Evolutionary conservation across 2,797 vertebrate genomes (phyloP), one percentile per base, ranked within the genome.

Genomic region (Manis javanica): DNA sequence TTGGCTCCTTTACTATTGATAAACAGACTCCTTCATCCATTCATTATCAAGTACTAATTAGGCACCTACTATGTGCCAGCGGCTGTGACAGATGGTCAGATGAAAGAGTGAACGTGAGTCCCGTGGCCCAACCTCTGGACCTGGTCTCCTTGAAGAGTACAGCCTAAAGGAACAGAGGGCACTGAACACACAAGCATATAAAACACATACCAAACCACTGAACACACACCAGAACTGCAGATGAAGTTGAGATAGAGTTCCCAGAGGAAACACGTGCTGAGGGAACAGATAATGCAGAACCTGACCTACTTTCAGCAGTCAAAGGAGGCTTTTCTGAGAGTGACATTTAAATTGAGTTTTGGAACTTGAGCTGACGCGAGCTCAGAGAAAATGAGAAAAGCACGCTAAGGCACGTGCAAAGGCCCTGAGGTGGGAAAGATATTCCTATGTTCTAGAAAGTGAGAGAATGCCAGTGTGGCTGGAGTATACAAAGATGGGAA

Each of bases 401-500:
- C 16, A 1, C 5, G 24, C 49, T 12, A 86, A 24, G 46, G 29
- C 72, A 51, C 1, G 3, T 77, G 81, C 90, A 90, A 87, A 79
- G 82, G 11, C 26, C 84, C 78, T 55, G 63, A 23, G 46, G 23
- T 63, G 14, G 24, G 34, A 72, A 57, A 79, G 14, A 79, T 49
- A 87, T 29, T 29, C 34, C 31, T 29, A 10, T 19, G 1, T 57
- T 75, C 37, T 5, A 46, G 69, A 55, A 89, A 74, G 74, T 14
- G 39, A 90, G 57, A 85, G 1, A 39, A 21, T 37, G n/a, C 8
- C n/a, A 84, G 1, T 13, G 31, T 2, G 1, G 14, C 31, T 23
- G 3, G 51, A 42, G 10, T 3, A 1, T 3, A 1, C 14, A n/a
- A 31, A 46, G 12, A 24, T 1, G 4, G 4, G 18, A 26, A 75